Conservation (phyloP, 2,888 invertebrate genomes). For the Thumatha senex region DNA sequence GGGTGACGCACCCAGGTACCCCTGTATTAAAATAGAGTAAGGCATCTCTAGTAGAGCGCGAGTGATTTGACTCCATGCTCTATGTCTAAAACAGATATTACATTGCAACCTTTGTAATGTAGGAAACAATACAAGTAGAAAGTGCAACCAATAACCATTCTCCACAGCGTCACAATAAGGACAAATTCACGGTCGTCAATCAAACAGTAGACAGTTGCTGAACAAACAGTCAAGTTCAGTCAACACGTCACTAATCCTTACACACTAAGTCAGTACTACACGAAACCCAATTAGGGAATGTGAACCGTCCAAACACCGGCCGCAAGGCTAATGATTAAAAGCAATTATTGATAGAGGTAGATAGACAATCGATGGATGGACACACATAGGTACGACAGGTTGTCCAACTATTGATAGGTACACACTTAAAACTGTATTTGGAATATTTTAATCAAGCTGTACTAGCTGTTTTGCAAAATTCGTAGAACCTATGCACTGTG, state of each 20-base stretch:
- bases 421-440: slow-evolving; percentile 11
- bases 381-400: slow-evolving; percentile 6
- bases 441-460: slow-evolving; percentile 25
- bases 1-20: no score
- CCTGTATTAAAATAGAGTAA: no score
- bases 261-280: slow-evolving; percentile 29
- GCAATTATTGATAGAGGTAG: slow-evolving; percentile 51
- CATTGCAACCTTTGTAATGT: no score
- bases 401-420: slow-evolving; percentile 8
- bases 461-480: slow-evolving; percentile 4
- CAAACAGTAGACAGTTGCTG: slow-evolving; percentile 17
- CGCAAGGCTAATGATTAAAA: slow-evolving; percentile 50
- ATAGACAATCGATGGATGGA: slow-evolving; percentile 19
- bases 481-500: background rate
- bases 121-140: no score
- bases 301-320: slow-evolving; percentile 43
- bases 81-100: no score
- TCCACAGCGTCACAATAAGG: background rate
- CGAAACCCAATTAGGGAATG: slow-evolving; percentile 41
- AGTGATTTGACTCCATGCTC: no score
- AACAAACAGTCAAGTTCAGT: slow-evolving; percentile 25
- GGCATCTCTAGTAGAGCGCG: no score
- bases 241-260: slow-evolving; percentile 32
- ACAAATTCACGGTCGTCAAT: slow-evolving; percentile 7
- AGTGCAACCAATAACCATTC: background rate